phyloP scores from a whole-genome alignment of 2,888 invertebrate genomes.

The Papilio gigon region DNA sequence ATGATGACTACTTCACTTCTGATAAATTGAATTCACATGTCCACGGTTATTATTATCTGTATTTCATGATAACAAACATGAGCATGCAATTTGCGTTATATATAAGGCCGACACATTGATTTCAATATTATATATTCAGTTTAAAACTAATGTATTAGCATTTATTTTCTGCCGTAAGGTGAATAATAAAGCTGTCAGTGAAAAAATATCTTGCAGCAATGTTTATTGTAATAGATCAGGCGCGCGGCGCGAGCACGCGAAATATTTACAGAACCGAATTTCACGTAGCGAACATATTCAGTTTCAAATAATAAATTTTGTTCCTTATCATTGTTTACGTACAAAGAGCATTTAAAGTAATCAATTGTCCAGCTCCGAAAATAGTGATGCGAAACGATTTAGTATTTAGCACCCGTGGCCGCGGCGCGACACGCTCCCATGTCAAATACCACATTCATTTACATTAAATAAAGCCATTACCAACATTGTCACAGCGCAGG shows the following conservation, averaged over 20 bases:
- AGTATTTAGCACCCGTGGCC: slow-evolving; percentile 40
- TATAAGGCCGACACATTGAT: too few relatives aligned
- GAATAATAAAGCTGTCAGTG: slow-evolving; percentile 32
- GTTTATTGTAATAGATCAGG: slow-evolving; percentile 30
- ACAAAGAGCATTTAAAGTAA: slow-evolving; percentile 14
- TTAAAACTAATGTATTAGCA: not conserved
- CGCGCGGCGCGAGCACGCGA: not conserved
- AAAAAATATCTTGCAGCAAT: slow-evolving; percentile 29
- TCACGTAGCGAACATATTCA: not conserved
- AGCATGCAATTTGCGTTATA: not conserved
- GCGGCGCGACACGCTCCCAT: slow-evolving; percentile 51
- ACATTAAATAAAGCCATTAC: slow-evolving; percentile 70
- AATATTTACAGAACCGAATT: slow-evolving; percentile 20
- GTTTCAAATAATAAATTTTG: slow-evolving; percentile 10
- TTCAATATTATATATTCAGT: not conserved
- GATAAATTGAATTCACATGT: too few relatives aligned
- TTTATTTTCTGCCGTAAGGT: not conserved
- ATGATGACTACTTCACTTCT: too few relatives aligned
- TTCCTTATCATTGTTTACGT: slow-evolving; percentile 10
- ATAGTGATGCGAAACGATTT: slow-evolving; percentile 45
- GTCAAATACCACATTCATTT: slow-evolving; percentile 63
- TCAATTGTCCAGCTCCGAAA: slow-evolving; percentile 46
- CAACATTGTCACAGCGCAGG: slow-evolving; percentile 62
- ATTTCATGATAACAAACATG: not conserved
- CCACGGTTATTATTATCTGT: not conserved